Base-by-base conservation (phyloP, 2,113 vertebrate species). In the Saimiri boliviensis region DNA sequence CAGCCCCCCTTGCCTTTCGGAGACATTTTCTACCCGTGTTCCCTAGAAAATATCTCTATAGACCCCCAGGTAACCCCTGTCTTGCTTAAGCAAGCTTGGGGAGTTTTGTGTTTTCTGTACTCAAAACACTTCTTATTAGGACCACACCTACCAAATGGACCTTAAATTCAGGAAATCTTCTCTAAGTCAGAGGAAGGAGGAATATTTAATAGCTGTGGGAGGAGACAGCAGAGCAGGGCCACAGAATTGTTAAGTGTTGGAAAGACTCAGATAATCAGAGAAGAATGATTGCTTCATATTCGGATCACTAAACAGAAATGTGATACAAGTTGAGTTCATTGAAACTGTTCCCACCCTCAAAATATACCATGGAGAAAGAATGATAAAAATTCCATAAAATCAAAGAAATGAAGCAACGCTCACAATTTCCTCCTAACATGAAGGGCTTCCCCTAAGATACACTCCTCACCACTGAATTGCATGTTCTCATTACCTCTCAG, bases 211-310 rank as follows among this genome's bases (percentile, higher is more conserved):
- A 10, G n/a, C 9, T 0, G 40, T 47, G 74, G 37, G 45, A 49
- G 9, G 35, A 76, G 40, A 35, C 12, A 25, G 13, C 25, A 13
- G 25, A 35, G 70, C 84, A 27, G 6, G 10, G 5, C 11, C 10
- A 2, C 0, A 1, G 9, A 3, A 32, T n/a, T 27, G n/a, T 1
- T 12, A 30, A 71, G 10, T n/a, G 20, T 20, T 47, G 40, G 32
- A 54, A 47, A 87, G 37, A 30, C 54, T 54, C 40, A 3, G 40
- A 6, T 4, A 42, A 12, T 84, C 10, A 16, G 70, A 63, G 58
- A 40, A 47, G n/a, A 54, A 25, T 2, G 19, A 47, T 68, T 5
- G 4, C 2, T n/a, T 49, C n/a, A 5, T n/a, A 25, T 17, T 49
- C 16, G 23, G 37, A 30, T 25, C 21, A 14, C 32, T 23, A 27